Conservation (phyloP, 1,140 invertebrate species). For the Atta texana region DNA sequence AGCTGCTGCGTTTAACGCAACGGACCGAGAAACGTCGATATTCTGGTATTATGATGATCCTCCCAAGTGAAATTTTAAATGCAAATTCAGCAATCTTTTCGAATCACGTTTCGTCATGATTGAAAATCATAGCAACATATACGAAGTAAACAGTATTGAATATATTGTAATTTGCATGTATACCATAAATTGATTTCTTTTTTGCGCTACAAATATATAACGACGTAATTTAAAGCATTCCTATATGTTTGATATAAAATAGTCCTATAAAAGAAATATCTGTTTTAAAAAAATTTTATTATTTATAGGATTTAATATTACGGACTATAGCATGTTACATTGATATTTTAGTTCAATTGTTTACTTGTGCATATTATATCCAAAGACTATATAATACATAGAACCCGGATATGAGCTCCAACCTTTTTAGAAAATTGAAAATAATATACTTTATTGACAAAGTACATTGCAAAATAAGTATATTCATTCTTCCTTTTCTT, state of each 20-base stretch:
- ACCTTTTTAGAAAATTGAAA: conserved; percentile 44
- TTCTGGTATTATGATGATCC: neutral
- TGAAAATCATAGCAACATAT: neutral
- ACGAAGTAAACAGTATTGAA: neutral
- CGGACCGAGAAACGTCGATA: conserved; percentile 52
- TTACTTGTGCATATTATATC: neutral
- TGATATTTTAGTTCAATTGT: neutral
- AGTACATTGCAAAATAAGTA: conserved; percentile 30
- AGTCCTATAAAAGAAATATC: neutral
- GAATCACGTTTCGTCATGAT: neutral
- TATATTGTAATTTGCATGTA: neutral
- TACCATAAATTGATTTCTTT: neutral
- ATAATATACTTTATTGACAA: conserved; percentile 48
- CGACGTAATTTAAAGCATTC: neutral
- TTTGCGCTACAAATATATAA: neutral
- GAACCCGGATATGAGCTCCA: neutral
- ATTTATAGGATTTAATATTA: neutral
- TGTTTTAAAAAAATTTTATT: neutral
- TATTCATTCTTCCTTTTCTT: conserved; percentile 24
- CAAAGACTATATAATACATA: neutral
- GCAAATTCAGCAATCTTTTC: conserved; percentile 7
- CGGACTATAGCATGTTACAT: neutral
- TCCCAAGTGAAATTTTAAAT: conserved; percentile 29
- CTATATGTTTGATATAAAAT: neutral
- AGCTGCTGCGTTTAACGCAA: conserved; percentile 17